A percentile compares a stretch with the other conserved stretches of the same genome.
Conservation (phyloP, 35 echinoderm and acorn worm genomes). For the Strongylocentrotus purpuratus region DNA sequence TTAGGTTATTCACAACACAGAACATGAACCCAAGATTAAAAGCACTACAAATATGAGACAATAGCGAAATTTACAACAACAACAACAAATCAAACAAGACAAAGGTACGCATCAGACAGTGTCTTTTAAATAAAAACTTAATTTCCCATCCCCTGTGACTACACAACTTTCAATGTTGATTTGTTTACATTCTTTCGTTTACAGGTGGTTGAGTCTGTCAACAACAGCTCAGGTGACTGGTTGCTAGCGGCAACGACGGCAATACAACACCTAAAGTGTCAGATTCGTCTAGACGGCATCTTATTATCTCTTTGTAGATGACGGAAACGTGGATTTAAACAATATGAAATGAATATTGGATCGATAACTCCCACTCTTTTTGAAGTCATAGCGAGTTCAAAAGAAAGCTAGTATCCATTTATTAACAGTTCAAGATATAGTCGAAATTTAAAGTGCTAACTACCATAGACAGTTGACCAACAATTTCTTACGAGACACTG, state of each 20-base stretch:
- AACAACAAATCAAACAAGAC: too few relatives aligned
- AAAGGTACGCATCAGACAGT: background rate
- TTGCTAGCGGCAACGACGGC: background rate
- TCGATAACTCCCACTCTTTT: background rate
- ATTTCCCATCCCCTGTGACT: background rate
- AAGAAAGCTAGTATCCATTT: too few relatives aligned
- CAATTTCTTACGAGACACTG: too few relatives aligned
- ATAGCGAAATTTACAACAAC: too few relatives aligned
- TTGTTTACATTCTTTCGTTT: constrained; percentile 13
- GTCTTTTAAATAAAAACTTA: background rate
- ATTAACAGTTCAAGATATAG: too few relatives aligned
- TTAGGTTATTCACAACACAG: too few relatives aligned
- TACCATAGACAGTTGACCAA: too few relatives aligned
- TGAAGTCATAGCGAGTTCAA: too few relatives aligned
- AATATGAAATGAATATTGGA: background rate
- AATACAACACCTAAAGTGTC: background rate
- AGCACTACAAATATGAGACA: too few relatives aligned
- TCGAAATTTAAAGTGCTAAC: too few relatives aligned
- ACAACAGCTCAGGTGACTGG: background rate
- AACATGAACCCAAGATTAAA: too few relatives aligned
- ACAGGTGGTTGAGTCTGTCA: background rate
- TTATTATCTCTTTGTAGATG: background rate
- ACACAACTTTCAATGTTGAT: background rate
- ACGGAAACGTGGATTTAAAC: background rate
- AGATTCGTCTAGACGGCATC: background rate